Conservation (phyloP, 2,113 vertebrate genomes). For the Forbesichthys agassizii region DNA sequence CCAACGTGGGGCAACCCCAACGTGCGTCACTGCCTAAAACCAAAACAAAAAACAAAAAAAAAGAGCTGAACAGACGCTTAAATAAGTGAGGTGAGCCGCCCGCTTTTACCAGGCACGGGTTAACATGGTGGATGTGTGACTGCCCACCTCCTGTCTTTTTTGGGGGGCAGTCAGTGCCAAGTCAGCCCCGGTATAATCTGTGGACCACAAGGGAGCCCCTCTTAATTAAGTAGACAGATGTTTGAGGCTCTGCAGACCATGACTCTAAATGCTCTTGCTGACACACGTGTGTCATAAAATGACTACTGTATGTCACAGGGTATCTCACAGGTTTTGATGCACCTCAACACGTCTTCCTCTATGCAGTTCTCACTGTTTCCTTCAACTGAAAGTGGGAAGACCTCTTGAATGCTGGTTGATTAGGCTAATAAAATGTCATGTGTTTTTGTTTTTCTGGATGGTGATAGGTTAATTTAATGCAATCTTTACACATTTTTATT, state of each 20-base stretch:
- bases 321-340: slow-evolving; percentile 1
- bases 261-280: slow-evolving; percentile 41
- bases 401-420: slow-evolving; percentile 36
- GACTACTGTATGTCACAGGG: not conserved
- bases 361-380: slow-evolving; percentile 48
- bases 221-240: slow-evolving; percentile 18
- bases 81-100: not conserved
- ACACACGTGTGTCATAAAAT: slow-evolving; percentile 27
- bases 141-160: slow-evolving; percentile 22
- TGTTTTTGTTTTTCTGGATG: slow-evolving; percentile 46
- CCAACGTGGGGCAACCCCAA: too few species aligned
- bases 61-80: not conserved
- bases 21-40: slow-evolving; percentile 23
- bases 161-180: slow-evolving; percentile 39
- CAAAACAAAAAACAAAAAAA: slow-evolving; percentile 12
- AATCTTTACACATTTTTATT: slow-evolving; percentile 33
- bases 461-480: slow-evolving; percentile 32
- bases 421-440: slow-evolving; percentile 30
- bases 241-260: slow-evolving; percentile 28
- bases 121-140: not conserved
- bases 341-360: slow-evolving; percentile 37
- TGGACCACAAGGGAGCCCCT: slow-evolving; percentile 37
- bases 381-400: slow-evolving; percentile 27
- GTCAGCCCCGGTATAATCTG: slow-evolving; percentile 22
- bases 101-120: not conserved